Evolutionary conservation across 92 coral and sea anemone species (phyloP), one percentile per base, ranked within the genome.

Genomic region (Isaurus tuberculatus): DNA sequence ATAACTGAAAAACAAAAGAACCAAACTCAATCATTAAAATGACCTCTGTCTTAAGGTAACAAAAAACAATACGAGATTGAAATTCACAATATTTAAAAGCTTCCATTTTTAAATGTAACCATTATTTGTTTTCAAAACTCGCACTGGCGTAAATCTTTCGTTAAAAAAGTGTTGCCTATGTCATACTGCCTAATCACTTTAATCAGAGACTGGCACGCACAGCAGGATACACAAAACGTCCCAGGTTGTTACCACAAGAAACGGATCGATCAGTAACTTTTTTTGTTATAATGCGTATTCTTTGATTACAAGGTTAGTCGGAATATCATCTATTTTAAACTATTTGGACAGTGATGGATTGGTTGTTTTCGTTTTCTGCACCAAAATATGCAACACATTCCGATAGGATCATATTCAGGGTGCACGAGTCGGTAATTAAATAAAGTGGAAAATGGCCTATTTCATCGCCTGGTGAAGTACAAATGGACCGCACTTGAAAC

Each of bases 331-430:
- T 60, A 58, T 27, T 77, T 34, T 22, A 77, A 34, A 32, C 42
- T 36, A 57, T 23, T 67, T 58, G 33, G 70, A 58, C 82, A 77
- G 29, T 77, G 82, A 77, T 77, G 55, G 49, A 77, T 77, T 36
- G 33, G 70, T 58, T 77, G 49, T 77, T 60, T 77, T 77, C 70
- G 70, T 77, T 77, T 16, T 57, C n/a, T 55, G 13, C 6, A 65
- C 28, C 30, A 37, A 34, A 33, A 40, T 32, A 40, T 40, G 33
- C 53, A 49, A 60, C 10, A 77, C 27, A 26, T 34, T 44, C 30
- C 31, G 10, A 13, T 26, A 19, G 63, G 28, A 74, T 74, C 80
- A 16, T 14, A 27, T 74, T 15, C 19, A 5, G 28, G 30, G 64
- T 44, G 69, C 33, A 58, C 69, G 29, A 25, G 51, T 37, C 37